Evolutionary conservation across 1,140 invertebrate genomes (phyloP).

Genomic region (Drosophila pandora): DNA sequence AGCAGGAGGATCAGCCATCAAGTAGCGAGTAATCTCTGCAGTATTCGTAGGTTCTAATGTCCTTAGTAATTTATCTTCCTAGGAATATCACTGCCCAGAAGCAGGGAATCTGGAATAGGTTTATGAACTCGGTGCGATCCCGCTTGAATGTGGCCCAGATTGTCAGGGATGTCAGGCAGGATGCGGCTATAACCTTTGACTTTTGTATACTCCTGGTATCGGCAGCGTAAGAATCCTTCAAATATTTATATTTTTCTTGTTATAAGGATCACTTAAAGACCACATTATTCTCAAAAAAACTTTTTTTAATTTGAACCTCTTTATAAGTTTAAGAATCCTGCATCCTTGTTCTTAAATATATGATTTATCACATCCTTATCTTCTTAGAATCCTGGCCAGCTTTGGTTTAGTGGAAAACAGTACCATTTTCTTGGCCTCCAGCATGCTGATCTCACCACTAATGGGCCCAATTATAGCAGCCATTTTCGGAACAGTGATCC

Average conservation of each 20-base stretch:
- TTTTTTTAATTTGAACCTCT: too few species aligned
- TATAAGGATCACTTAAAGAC: too few species aligned
- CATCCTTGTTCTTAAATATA: too few species aligned
- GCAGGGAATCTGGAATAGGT: constrained; percentile 85
- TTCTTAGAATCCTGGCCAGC: constrained; percentile 84
- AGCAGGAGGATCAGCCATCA: constrained; percentile 8
- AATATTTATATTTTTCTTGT: background rate
- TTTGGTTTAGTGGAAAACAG: constrained; percentile 92
- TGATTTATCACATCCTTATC: too few species aligned
- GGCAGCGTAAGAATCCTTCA: constrained; percentile 86
- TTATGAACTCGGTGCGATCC: constrained; percentile 86
- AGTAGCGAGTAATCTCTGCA: constrained; percentile 44
- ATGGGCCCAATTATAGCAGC: constrained; percentile 92
- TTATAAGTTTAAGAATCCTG: too few species aligned
- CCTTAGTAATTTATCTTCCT: background rate
- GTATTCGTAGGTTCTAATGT: background rate
- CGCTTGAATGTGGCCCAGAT: constrained; percentile 89
- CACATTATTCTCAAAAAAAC: too few species aligned
- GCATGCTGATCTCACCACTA: constrained; percentile 91
- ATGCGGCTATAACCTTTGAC: constrained; percentile 90
- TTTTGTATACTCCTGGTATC: constrained; percentile 88
- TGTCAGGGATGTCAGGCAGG: constrained; percentile 87
- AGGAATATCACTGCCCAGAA: constrained; percentile 64
- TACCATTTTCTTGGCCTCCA: constrained; percentile 89
- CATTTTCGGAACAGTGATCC: constrained; percentile 89